Evolutionary conservation across 2,888 invertebrate genomes (phyloP), one percentile per base, ranked within the genome.

Genomic region (Leptinotarsa juncta): DNA sequence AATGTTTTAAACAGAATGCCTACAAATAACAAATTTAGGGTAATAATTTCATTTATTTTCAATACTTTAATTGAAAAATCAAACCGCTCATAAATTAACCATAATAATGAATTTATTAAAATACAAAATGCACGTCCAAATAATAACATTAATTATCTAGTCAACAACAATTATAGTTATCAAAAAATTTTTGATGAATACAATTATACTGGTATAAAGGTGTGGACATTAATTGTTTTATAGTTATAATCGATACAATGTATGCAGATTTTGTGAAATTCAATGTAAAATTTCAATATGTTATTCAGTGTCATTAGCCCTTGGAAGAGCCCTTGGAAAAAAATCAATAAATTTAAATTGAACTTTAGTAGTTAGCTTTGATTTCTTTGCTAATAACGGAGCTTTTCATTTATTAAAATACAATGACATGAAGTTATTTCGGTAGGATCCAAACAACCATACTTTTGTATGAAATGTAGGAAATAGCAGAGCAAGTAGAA

Each of bases 131-230:
- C 68, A 68, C 65, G 68, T 65, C 42, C 53, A 7, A 23, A 51
- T 72, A 72, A 72, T 65, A 51, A n/a, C 14, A 42, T 72, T 53
- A 67, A 72, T 60, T 23, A 62, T 18, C 23, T 62, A 67, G 50
- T 67, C 57, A 72, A 62, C 67, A 15, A 23, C 23, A 53, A 67
- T 68, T 68, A 68, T 42, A 48, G 68, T 26, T 68, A 55, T 20
- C n/a, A 32, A 51, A 68, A 68, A 68, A 68, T 42, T 18, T 55
- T 32, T 4, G 32, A 32, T 55, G 23, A 68, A 68, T 42, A 55
- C 10, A 68, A 55, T 68, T 67, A 68, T 55, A 15, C 18, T 2
- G 32, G 32, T 68, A 68, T 68, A 68, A 68, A 68, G 68, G 68
- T 68, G 68, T 68, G 68, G 67, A 5, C 23, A 55, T 7, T 68